phyloP scores from a whole-genome alignment of 2,888 invertebrate genomes.

The Drosophila imparisetae region DNA sequence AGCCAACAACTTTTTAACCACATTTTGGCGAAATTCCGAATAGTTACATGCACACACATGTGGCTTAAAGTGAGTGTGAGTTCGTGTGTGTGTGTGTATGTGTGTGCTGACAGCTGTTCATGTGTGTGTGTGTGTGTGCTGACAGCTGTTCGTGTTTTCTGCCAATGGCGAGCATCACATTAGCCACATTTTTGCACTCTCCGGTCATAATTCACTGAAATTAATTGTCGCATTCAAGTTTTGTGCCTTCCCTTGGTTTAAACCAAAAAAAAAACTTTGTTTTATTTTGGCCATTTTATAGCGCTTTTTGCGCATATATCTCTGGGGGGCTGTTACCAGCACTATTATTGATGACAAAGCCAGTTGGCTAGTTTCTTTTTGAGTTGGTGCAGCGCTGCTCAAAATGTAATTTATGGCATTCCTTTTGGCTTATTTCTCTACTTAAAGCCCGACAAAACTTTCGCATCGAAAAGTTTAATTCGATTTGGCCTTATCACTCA shows the following conservation, averaged over 20 bases:
- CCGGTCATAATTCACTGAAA: constrained; percentile 77
- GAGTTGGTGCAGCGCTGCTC: neutral
- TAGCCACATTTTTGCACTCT: constrained; percentile 70
- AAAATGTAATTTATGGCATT: constrained; percentile 33
- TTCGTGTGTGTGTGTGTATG: constrained; percentile 1
- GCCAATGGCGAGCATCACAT: constrained; percentile 64
- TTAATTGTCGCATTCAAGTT: constrained; percentile 74
- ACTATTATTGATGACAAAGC: constrained; percentile 36
- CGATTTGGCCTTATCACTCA: constrained; percentile 29
- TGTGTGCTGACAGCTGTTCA: constrained; percentile 66
- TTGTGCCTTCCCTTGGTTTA: constrained; percentile 29
- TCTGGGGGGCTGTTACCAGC: constrained; percentile 22
- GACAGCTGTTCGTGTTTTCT: constrained; percentile 73
- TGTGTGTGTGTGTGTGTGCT: constrained; percentile 19
- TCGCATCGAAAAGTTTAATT: constrained; percentile 30
- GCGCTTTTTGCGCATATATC: constrained; percentile 9
- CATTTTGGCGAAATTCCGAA: constrained; percentile 48
- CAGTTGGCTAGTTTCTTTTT: constrained; percentile 18
- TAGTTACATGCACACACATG: constrained; percentile 23
- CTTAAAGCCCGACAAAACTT: constrained; percentile 3
- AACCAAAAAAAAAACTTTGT: neutral
- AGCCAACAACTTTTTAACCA: constrained; percentile 53
- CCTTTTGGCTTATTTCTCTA: constrained; percentile 6
- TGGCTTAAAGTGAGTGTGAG: neutral
- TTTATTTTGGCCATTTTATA: constrained; percentile 6